phyloP scores from a whole-genome alignment of 2,888 invertebrate genomes.

The Acleris laterana region DNA sequence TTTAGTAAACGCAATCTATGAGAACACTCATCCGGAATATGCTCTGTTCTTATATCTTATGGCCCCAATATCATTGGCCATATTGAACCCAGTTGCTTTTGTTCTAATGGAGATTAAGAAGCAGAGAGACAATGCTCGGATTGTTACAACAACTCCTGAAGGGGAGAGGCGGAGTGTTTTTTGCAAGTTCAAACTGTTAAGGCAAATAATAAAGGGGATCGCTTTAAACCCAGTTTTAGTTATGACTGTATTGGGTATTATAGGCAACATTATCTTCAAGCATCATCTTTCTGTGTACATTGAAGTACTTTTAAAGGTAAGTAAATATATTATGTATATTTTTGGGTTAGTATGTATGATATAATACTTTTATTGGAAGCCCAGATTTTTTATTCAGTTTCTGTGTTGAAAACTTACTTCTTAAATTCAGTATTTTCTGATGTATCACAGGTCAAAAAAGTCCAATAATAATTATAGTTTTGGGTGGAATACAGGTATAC shows the following conservation, averaged over 20 bases:
- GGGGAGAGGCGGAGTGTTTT: constrained; percentile 52
- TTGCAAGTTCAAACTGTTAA: constrained; percentile 63
- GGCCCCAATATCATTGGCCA: constrained; percentile 96
- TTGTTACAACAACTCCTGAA: constrained; percentile 46
- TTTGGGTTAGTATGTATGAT: constrained; percentile 28
- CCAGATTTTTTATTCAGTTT: too few relatives aligned
- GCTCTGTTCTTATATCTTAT: constrained; percentile 95
- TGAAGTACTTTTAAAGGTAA: constrained; percentile 89
- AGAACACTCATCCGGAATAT: constrained; percentile 94
- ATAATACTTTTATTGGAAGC: constrained; percentile 7
- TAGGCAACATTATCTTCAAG: constrained; percentile 92
- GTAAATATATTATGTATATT: constrained; percentile 43
- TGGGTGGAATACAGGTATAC: too few relatives aligned
- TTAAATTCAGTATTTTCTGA: too few relatives aligned
- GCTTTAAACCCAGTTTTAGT: constrained; percentile 94
- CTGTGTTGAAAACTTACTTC: too few relatives aligned
- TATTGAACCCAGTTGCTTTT: constrained; percentile 96
- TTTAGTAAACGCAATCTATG: constrained; percentile 93
- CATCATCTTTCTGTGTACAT: constrained; percentile 91
- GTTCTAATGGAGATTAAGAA: constrained; percentile 93
- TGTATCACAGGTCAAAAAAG: too few relatives aligned
- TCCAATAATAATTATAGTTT: too few relatives aligned
- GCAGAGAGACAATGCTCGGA: constrained; percentile 66
- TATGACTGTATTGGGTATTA: constrained; percentile 96
- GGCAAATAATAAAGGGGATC: constrained; percentile 87